Percentiles rank a stretch among this genome's conserved stretches.
These are phyloP conservation scores for Lamprotornis superbus DNA, from an alignment of 2,113 vertebrate species.

Conservation along the genomic window DNA sequence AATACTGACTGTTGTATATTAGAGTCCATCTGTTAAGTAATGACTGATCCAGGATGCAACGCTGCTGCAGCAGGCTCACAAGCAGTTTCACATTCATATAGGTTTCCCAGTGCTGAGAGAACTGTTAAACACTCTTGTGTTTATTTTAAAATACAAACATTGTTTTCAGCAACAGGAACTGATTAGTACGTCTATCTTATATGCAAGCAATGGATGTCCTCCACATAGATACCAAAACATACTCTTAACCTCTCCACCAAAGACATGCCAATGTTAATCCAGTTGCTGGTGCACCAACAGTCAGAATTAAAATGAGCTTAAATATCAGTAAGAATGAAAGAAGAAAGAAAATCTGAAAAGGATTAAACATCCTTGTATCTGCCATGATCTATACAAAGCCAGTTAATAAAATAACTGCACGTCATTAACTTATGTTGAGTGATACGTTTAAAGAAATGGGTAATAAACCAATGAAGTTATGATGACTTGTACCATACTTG, in stretches of 20 bases:
- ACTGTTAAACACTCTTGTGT: not conserved
- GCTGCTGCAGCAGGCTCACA: slow-evolving; percentile 83
- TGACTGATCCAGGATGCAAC: slow-evolving; percentile 81
- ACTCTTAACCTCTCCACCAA: not conserved
- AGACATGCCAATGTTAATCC: not conserved
- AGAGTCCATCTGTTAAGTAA: slow-evolving; percentile 80
- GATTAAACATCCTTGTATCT: not conserved
- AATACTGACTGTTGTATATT: slow-evolving; percentile 32
- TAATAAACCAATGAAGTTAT: slow-evolving; percentile 48
- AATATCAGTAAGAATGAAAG: not conserved
- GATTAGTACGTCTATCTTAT: not conserved
- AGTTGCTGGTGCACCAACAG: slow-evolving; percentile 21
- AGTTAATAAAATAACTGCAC: slow-evolving; percentile 3
- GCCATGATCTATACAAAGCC: not conserved
- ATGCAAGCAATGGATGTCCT: not conserved
- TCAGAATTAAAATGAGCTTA: slow-evolving; percentile 20
- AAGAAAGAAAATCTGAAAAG: not conserved
- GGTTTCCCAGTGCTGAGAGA: slow-evolving; percentile 27
- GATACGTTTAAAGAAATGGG: slow-evolving; percentile 18
- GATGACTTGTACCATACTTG: slow-evolving; percentile 21
- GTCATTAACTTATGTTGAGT: not conserved
- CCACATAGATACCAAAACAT: not conserved
- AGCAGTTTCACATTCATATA: slow-evolving; percentile 79
- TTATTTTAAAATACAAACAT: slow-evolving; percentile 4
- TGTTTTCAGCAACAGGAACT: not conserved